Percentiles rank a stretch among this genome's conserved stretches.
Evolutionary conservation across 2,113 vertebrate species (phyloP).

Genomic region (Semnornis frantzii): DNA sequence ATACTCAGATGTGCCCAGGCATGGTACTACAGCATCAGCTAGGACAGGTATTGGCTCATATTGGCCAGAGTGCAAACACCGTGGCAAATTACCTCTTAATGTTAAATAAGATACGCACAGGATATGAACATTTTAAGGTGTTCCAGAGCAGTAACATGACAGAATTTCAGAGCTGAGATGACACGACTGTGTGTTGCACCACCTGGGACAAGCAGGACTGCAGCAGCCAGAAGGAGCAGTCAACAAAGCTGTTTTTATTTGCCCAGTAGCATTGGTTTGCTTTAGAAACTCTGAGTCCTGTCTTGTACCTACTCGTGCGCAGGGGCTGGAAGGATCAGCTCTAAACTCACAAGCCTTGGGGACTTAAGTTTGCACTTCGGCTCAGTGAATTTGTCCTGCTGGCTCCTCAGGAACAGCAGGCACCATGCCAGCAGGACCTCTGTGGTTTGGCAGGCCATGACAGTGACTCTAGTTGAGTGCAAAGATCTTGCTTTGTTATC

Average conservation of each 20-base stretch:
- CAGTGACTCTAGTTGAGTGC: slow-evolving; percentile 48
- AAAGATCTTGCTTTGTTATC: slow-evolving; percentile 56
- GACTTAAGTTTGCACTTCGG: slow-evolving; percentile 47
- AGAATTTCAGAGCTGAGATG: background rate
- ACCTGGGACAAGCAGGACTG: background rate
- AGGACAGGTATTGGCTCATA: background rate
- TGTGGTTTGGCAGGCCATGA: slow-evolving; percentile 44
- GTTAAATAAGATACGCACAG: background rate
- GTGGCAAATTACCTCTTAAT: background rate
- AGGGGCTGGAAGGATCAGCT: background rate
- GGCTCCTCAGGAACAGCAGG: slow-evolving; percentile 59
- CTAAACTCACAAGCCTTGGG: background rate
- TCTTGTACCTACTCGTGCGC: background rate
- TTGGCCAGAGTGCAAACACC: background rate
- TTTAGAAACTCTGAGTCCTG: background rate
- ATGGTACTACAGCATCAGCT: background rate
- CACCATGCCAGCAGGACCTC: slow-evolving; percentile 8
- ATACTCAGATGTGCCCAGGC: background rate
- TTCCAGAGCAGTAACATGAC: background rate
- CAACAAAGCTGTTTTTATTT: background rate
- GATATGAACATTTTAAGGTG: background rate
- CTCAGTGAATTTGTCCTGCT: slow-evolving; percentile 19
- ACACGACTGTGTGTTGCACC: background rate
- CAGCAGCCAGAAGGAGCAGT: background rate
- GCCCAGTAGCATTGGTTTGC: background rate